Conservation (phyloP, 1,140 invertebrate species). For the Penaeus vannamei region DNA sequence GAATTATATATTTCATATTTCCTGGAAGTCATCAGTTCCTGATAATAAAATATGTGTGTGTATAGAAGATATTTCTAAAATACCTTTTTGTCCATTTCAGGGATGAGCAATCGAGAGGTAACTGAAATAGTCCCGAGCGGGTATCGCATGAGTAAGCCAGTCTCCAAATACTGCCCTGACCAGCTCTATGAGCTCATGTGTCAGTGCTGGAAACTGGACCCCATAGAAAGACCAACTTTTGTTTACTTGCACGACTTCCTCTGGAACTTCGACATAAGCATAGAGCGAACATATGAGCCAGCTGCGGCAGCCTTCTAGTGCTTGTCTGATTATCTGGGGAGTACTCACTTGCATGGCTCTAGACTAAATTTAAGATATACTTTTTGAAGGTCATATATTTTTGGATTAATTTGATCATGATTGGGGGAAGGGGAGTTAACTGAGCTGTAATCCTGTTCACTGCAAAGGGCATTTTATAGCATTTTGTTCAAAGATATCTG, state of each 20-base stretch:
- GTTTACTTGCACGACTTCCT: slow-evolving; percentile 97
- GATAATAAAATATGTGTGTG: no score
- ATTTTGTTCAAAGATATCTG: no score
- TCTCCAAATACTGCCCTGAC: slow-evolving; percentile 81
- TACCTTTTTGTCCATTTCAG: slow-evolving; percentile 71
- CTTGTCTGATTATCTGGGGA: not conserved
- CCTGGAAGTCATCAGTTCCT: no score
- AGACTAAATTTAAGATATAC: no score
- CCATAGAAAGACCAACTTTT: slow-evolving; percentile 96
- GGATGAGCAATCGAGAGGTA: slow-evolving; percentile 94
- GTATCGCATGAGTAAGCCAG: slow-evolving; percentile 74
- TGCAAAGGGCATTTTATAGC: no score
- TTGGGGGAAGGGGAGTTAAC: no score
- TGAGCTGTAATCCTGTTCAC: no score
- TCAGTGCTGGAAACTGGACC: slow-evolving; percentile 92
- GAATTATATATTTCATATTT: no score
- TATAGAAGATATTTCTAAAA: not conserved
- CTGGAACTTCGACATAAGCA: slow-evolving; percentile 82
- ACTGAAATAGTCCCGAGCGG: slow-evolving; percentile 95
- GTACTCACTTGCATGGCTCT: slow-evolving; percentile 39
- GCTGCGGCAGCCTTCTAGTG: not conserved
- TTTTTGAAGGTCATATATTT: no score
- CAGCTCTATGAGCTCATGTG: slow-evolving; percentile 93
- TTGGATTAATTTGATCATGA: no score
- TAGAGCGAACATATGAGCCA: slow-evolving; percentile 13